These are phyloP conservation scores for Drosophila aff. DNA, from an alignment of 1,140 invertebrate species.

Conservation along the genomic window DNA sequence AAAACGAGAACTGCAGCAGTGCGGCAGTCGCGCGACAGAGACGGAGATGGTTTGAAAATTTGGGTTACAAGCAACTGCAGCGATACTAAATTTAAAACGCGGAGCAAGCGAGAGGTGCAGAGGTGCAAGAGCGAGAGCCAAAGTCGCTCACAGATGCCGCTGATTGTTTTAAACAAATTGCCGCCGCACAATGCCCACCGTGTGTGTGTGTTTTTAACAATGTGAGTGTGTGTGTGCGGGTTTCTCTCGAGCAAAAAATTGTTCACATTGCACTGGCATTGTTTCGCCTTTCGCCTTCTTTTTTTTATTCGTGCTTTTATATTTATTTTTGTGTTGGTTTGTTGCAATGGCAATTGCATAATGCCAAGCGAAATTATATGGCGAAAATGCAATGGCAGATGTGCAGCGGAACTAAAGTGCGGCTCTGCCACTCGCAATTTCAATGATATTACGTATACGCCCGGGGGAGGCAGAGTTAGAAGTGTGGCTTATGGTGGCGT, in stretches of 20 bases:
- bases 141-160: slow-evolving; percentile 16
- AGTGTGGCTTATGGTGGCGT: slow-evolving; percentile 2
- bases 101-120: not conserved
- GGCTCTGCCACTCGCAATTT: not conserved
- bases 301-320: not conserved
- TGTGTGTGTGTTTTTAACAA: slow-evolving; percentile 11
- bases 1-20: slow-evolving; percentile 4
- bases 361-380: slow-evolving; percentile 34
- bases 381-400: slow-evolving; percentile 44
- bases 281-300: slow-evolving; percentile 20
- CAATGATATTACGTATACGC: slow-evolving; percentile 31
- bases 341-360: slow-evolving; percentile 43
- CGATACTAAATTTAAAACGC: slow-evolving; percentile 72
- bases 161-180: slow-evolving; percentile 74
- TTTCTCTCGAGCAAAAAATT: slow-evolving; percentile 16
- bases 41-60: slow-evolving; percentile 23
- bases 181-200: slow-evolving; percentile 2
- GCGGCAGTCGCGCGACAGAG: not conserved
- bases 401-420: slow-evolving; percentile 17
- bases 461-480: not conserved
- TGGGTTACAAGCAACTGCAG: slow-evolving; percentile 62
- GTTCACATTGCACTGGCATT: slow-evolving; percentile 47
- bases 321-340: slow-evolving; percentile 17
- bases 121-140: slow-evolving; percentile 18
- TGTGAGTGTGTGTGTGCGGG: slow-evolving; percentile 22